Evolutionary conservation across 2,888 invertebrate genomes (phyloP).

Genomic region (Drosophila bunnanda): DNA sequence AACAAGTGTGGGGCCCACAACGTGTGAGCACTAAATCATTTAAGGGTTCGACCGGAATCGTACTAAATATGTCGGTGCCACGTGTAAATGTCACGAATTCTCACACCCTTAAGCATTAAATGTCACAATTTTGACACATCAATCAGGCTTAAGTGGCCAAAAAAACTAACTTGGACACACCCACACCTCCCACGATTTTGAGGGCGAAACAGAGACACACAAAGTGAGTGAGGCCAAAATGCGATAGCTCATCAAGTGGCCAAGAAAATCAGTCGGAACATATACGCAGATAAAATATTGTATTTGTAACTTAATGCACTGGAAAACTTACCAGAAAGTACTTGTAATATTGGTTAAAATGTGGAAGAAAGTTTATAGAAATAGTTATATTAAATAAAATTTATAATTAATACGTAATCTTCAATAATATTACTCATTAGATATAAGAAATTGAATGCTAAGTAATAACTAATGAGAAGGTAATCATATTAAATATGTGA

Average conservation of each 20-base stretch:
- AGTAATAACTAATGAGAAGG: no score
- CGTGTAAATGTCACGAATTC: constrained; percentile 41
- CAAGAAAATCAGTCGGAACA: constrained; percentile 53
- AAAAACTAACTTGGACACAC: constrained; percentile 13
- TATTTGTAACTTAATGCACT: constrained; percentile 10
- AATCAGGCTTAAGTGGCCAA: constrained; percentile 57
- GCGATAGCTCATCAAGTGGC: constrained; percentile 37
- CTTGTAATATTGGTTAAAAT: not conserved
- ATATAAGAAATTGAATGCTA: no score
- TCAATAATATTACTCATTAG: no score
- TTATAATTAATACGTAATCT: no score
- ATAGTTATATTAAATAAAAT: not conserved
- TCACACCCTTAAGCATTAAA: constrained; percentile 24
- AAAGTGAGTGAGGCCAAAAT: constrained; percentile 10
- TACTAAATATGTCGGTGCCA: constrained; percentile 28
- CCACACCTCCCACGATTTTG: constrained; percentile 2
- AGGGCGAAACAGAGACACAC: constrained; percentile 2
- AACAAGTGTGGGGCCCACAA: constrained; percentile 14
- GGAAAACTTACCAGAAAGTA: not conserved
- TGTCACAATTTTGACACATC: constrained; percentile 52
- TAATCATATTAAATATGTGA: no score
- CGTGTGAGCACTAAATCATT: constrained; percentile 36
- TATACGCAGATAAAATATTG: constrained; percentile 30
- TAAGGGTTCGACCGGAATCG: constrained; percentile 12
- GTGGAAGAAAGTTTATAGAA: not conserved